These are phyloP conservation scores for fruit fly (Drosophila melanogaster) DNA, from an alignment of 1,140 invertebrate genomes.

Conservation along the genomic window DNA sequence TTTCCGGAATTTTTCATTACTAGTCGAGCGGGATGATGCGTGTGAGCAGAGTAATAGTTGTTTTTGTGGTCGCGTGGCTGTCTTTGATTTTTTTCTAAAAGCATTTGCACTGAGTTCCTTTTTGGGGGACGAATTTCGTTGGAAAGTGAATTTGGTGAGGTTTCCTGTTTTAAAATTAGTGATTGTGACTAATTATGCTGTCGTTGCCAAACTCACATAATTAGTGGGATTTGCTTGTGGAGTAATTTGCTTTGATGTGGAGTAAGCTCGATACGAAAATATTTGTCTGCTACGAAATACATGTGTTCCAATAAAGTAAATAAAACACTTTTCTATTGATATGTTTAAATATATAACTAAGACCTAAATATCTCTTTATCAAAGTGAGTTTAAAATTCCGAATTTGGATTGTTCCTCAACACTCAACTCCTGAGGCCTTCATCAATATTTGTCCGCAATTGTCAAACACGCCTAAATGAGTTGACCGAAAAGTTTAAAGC, in stretches of 20 bases:
- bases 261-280: not conserved
- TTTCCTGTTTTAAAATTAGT: constrained; percentile 49
- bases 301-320: too few species aligned
- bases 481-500: constrained; percentile 51
- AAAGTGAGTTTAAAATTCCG: not conserved
- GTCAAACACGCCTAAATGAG: constrained; percentile 35
- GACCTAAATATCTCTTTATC: not conserved
- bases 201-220: constrained; percentile 30
- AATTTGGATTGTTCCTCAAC: not conserved
- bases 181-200: constrained; percentile 66
- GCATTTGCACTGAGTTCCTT: constrained; percentile 3
- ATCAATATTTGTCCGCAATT: constrained; percentile 44
- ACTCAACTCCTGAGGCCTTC: not conserved
- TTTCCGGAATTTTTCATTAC: constrained; percentile 75
- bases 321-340: too few species aligned
- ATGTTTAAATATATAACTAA: not conserved
- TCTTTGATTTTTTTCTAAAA: constrained; percentile 59
- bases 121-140: constrained; percentile 36
- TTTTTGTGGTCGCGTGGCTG: constrained; percentile 70
- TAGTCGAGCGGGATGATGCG: constrained; percentile 34
- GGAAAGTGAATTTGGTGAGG: constrained; percentile 54
- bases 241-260: constrained; percentile 16
- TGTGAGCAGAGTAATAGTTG: constrained; percentile 43
- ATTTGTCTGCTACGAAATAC: too few species aligned
- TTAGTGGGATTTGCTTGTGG: constrained; percentile 14